Base-by-base conservation (phyloP, 1,140 invertebrate species). In the Aphelenchoides besseyi region DNA sequence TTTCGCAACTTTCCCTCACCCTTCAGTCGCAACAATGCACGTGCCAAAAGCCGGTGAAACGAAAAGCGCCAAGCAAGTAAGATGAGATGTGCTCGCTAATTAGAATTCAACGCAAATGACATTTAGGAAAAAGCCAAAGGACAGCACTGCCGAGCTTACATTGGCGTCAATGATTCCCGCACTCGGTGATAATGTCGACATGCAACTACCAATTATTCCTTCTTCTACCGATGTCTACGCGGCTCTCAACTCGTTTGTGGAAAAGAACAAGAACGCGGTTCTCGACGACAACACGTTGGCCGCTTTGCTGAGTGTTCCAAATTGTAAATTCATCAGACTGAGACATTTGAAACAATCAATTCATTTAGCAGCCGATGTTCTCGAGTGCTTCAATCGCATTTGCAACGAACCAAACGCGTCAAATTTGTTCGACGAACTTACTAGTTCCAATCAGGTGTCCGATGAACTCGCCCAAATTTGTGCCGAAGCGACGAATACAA, bases 241-340 rank as follows among this genome's bases (percentile, higher is more conserved):
- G 29, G 79, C 79, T 1, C 68, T 78, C 33, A 78, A 68, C 35
- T 62, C 66, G 26, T 78, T 78, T 69, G 74, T 81, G 16, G 68
- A 71, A 37, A 69, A 71, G 68, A 71, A 23, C 68, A 69, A 69
- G 67, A 16, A n/a, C 66, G 23, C 12, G 1, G 29, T 26, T 23
- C 30, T 32, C 61, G 71, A 73, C 30, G 37, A 63, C 8, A 30
- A 33, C 23, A 28, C 36, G 12, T 59, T 2, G n/a, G 8, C 29
- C 28, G 33, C 69, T 2, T 23, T 66, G 52, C 70, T 26, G 18
- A 48, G 5, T 55, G 28, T 53, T 70, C 48, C 23, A 12, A 54
- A 73, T 26, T 54, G 72, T 36, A 53, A 67, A 18, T 61, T 5
- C 9, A 32, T 72, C 23, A 72, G 36, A 37, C 12, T 2, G 9